These are phyloP conservation scores for Campopleginae sp. DNA, from an alignment of 2,888 invertebrate genomes.

Conservation along the genomic window DNA sequence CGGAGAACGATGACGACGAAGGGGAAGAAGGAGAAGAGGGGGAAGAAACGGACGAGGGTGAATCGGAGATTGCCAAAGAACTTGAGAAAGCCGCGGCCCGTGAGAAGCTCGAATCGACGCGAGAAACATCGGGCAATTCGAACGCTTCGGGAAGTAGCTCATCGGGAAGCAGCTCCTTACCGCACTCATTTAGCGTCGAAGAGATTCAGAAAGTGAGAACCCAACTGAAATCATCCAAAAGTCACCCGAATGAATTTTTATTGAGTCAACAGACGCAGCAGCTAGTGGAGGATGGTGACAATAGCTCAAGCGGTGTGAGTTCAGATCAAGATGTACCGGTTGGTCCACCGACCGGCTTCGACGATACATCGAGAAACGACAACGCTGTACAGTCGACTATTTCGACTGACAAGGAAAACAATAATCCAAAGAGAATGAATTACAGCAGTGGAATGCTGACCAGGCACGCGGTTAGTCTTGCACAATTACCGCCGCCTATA, in stretches of 20 bases:
- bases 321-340: slow-evolving; percentile 92
- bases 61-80: slow-evolving; percentile 85
- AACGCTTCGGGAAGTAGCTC: slow-evolving; percentile 87
- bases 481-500: slow-evolving; percentile 92
- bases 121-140: slow-evolving; percentile 84
- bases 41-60: slow-evolving; percentile 87
- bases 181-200: slow-evolving; percentile 94
- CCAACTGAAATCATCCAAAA: slow-evolving; percentile 93
- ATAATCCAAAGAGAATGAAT: slow-evolving; percentile 77
- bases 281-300: slow-evolving; percentile 91
- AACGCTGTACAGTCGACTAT: slow-evolving; percentile 80
- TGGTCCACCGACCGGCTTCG: slow-evolving; percentile 85
- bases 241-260: slow-evolving; percentile 93
- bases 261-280: slow-evolving; percentile 84
- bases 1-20: slow-evolving; percentile 89
- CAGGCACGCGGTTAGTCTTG: slow-evolving; percentile 90
- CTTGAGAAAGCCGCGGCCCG: slow-evolving; percentile 85
- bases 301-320: slow-evolving; percentile 94
- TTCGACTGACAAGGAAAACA: slow-evolving; percentile 78
- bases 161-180: slow-evolving; percentile 90
- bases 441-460: slow-evolving; percentile 85
- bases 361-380: slow-evolving; percentile 82
- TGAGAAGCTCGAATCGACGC: slow-evolving; percentile 82
- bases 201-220: slow-evolving; percentile 95
- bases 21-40: slow-evolving; percentile 86